phyloP scores from a whole-genome alignment of 2,113 vertebrate genomes.

The Hypocryptadius cinnamomeus region DNA sequence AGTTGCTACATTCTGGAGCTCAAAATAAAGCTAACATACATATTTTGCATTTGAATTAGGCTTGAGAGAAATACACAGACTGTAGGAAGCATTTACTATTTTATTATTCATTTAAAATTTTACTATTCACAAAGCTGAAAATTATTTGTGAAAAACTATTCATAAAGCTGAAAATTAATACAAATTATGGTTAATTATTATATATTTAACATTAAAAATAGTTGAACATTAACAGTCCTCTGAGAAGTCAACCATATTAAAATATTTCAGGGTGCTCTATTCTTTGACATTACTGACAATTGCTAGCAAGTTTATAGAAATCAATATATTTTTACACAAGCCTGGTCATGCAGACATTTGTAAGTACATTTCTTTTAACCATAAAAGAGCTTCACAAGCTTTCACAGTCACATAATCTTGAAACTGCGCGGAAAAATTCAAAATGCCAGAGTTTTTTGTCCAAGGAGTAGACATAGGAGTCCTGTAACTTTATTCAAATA shows the following conservation, averaged over 20 bases:
- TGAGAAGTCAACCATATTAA: not conserved
- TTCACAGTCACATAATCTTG: not conserved
- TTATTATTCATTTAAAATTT: too few relatives aligned
- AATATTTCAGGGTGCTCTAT: not conserved
- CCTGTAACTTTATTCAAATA: not conserved
- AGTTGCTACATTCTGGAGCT: not conserved
- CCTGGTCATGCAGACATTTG: not conserved
- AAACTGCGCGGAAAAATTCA: not conserved
- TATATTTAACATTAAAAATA: not conserved
- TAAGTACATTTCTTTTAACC: not conserved
- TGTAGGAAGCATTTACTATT: not conserved
- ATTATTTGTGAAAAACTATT: too few relatives aligned
- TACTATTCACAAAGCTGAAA: not conserved
- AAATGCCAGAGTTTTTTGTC: not conserved
- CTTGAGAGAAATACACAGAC: not conserved
- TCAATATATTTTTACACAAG: not conserved
- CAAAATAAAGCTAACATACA: not conserved
- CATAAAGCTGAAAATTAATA: not conserved
- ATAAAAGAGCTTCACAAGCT: not conserved
- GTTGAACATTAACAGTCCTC: not conserved
- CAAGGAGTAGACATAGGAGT: not conserved
- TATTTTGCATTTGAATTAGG: not conserved
- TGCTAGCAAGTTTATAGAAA: not conserved
- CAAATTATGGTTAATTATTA: not conserved
- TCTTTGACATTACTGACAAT: not conserved